A percentile compares a stretch with the other conserved stretches of the same genome.
Evolutionary conservation across 2,888 invertebrate species (phyloP).

Genomic region (Cheiracanthium punctorium): DNA sequence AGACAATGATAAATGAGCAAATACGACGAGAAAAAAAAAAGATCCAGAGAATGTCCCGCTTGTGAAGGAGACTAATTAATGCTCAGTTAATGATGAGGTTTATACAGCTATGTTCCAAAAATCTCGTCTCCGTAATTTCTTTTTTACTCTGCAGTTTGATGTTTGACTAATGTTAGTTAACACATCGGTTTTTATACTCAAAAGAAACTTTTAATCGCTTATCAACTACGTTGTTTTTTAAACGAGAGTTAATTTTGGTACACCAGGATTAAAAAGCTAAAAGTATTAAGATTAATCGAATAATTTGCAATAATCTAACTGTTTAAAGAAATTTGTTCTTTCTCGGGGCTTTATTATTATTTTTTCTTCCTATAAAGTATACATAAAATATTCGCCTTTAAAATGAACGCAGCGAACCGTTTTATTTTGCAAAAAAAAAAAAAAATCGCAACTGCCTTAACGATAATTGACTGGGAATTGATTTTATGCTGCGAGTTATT

Average conservation of each 20-base stretch:
- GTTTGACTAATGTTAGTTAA: background rate
- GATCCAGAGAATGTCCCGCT: slow-evolving; percentile 15
- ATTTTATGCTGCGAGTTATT: no score
- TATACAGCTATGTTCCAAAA: slow-evolving; percentile 21
- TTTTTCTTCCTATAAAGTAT: background rate
- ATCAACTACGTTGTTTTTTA: background rate
- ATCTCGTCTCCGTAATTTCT: background rate
- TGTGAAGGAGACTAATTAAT: slow-evolving; percentile 56
- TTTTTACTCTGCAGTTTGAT: background rate
- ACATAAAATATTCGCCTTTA: no score
- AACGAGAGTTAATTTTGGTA: background rate
- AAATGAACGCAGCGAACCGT: no score
- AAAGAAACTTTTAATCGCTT: background rate
- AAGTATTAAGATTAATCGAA: background rate
- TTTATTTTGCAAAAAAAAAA: no score
- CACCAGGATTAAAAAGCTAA: background rate
- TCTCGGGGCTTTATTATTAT: background rate
- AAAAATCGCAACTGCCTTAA: no score
- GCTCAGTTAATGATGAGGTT: slow-evolving; percentile 44
- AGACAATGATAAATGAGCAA: slow-evolving; percentile 53
- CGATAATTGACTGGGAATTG: no score
- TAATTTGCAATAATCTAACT: background rate
- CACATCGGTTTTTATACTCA: background rate
- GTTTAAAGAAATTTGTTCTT: background rate
- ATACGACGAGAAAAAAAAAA: background rate